These are phyloP conservation scores for Tauraco erythrolophus DNA, from an alignment of 2,113 vertebrate species.

Conservation along the genomic window DNA sequence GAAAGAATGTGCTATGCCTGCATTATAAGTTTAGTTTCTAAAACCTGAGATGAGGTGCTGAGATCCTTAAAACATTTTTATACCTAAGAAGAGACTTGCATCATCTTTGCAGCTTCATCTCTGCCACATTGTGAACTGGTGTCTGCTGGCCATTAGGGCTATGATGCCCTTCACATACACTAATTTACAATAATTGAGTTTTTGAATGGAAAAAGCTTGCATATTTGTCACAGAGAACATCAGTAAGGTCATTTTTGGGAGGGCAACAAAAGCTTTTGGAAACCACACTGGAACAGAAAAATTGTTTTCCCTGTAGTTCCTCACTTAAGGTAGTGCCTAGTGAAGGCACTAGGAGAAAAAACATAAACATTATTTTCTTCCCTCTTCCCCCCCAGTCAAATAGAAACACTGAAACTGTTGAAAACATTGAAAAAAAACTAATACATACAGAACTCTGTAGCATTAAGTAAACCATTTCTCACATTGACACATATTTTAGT, in stretches of 20 bases:
- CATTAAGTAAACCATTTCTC: background rate
- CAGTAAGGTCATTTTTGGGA: background rate
- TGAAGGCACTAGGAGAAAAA: background rate
- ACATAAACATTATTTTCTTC: background rate
- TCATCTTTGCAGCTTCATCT: background rate
- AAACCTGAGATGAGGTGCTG: background rate
- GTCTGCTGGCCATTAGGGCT: background rate
- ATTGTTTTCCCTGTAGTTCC: background rate
- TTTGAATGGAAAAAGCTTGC: background rate
- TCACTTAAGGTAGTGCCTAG: background rate
- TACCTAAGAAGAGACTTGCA: background rate
- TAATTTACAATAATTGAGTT: background rate
- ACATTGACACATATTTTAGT: background rate
- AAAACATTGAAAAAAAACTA: background rate
- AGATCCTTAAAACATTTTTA: background rate
- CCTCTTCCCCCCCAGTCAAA: accelerated
- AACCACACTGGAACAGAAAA: background rate
- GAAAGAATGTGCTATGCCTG: background rate
- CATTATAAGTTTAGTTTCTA: background rate
- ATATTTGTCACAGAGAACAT: background rate
- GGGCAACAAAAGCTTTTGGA: background rate
- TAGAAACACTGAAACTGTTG: background rate
- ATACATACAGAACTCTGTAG: background rate
- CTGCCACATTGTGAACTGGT: background rate
- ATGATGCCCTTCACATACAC: background rate